Conservation (phyloP, 2,888 invertebrate genomes). For the Agonopterix heracliana region DNA sequence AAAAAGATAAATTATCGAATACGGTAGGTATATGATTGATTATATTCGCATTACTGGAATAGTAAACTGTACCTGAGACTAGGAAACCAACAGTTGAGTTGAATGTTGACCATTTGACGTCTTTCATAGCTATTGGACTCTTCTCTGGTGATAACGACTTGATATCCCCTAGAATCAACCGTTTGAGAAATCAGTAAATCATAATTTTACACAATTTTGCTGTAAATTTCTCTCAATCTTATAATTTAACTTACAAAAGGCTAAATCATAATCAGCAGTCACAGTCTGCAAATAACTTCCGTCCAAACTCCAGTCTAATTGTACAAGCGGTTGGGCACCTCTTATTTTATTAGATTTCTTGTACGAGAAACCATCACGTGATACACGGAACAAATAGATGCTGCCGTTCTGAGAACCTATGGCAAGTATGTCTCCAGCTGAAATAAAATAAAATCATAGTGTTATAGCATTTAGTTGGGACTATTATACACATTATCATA, state of each 20-base stretch:
- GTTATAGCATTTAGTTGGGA: background rate
- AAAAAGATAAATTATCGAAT: background rate
- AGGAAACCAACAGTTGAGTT: constrained; percentile 92
- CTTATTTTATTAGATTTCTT: constrained; percentile 92
- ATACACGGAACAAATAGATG: constrained; percentile 83
- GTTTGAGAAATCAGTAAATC: background rate
- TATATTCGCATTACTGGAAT: background rate
- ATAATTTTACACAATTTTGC: background rate
- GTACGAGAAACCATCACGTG: constrained; percentile 92
- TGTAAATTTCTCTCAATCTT: background rate
- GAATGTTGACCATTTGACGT: constrained; percentile 92
- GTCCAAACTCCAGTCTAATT: constrained; percentile 94
- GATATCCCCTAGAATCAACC: constrained; percentile 84
- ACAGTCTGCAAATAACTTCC: constrained; percentile 92
- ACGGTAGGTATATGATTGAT: background rate
- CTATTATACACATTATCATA: background rate
- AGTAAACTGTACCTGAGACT: constrained; percentile 79
- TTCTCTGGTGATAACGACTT: constrained; percentile 90
- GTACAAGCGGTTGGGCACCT: constrained; percentile 88
- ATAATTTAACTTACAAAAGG: constrained; percentile 83
- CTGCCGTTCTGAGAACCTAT: constrained; percentile 94
- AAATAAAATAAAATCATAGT: constrained; percentile 20
- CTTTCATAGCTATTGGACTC: constrained; percentile 92
- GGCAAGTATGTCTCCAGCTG: constrained; percentile 91
- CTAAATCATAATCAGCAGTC: constrained; percentile 91